Base-by-base conservation (phyloP, 2,797 vertebrate genomes). In the Fundulus diaphanus region DNA sequence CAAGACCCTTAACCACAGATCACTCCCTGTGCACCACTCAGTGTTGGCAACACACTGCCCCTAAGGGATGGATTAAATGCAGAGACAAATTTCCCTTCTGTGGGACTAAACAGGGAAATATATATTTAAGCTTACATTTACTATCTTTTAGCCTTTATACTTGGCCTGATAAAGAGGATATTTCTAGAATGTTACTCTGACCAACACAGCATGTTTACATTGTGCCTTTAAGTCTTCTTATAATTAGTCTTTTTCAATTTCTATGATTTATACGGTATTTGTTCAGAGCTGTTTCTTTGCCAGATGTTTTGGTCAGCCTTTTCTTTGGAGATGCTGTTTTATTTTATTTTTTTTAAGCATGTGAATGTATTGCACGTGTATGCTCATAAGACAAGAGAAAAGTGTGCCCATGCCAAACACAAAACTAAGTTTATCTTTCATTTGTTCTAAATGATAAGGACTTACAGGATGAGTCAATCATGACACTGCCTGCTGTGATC, bases 331-430 rank as follows among this genome's bases (percentile, higher is more conserved):
- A 29, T 27, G 13, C n/a, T n/a, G n/a, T n/a, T 16, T 11, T 29
- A 20, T 40, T 1, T 35, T 37, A 48, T 68, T 65, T n/a, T 65
- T n/a, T n/a, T n/a, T 42, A 44, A 31, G n/a, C 15, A 42, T 37
- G 8, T 29, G 16, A 42, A 27, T 12, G 78, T 33, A 24, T 68
- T 85, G 49, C 76, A 69, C 82, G 59, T 78, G 44, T 67, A 46
- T 73, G 72, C 77, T 51, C 2, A 8, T 42, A 54, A 71, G 37
- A 42, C 3, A 29, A 68, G 11, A 31, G 42, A 27, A 42, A n/a
- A 40, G 4, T 40, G 22, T 42, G 61, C 12, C 61, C 12, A 65
- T 65, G 61, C 35, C 37, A n/a, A 65, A n/a, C 37, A 65, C 37
- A 35, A 65, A 65, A 65, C 40, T n/a, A 0, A 57, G 52, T 42